Conservation (phyloP, 2,113 vertebrate species). For the Catharus fuscescens region DNA sequence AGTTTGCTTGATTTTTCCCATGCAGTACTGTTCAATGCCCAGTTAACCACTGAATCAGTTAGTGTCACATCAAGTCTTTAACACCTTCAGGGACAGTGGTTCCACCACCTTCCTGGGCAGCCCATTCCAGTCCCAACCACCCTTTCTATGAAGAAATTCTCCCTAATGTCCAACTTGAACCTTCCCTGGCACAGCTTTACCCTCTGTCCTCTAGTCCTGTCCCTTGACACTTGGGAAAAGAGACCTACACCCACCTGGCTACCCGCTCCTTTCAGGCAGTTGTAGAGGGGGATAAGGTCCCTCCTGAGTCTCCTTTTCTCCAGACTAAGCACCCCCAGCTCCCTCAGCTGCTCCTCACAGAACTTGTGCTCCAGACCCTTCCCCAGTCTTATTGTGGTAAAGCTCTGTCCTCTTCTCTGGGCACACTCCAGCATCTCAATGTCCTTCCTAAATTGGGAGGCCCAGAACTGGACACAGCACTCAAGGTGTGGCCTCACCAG, state of each 20-base stretch:
- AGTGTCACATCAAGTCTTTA: not conserved
- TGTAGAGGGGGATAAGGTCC: rapidly evolving
- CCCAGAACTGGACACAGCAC: not conserved
- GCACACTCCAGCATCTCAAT: not conserved
- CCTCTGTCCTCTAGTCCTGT: no score
- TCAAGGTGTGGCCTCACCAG: no score
- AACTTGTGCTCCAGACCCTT: not conserved
- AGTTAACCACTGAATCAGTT: not conserved
- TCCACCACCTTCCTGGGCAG: not conserved
- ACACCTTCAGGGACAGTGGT: not conserved
- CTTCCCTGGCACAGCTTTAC: not conserved
- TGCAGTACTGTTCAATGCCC: not conserved
- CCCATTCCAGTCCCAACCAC: not conserved
- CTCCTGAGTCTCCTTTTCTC: not conserved
- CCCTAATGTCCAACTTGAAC: not conserved
- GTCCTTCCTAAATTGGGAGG: rapidly evolving
- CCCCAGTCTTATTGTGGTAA: not conserved
- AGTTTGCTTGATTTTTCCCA: constrained; percentile 57
- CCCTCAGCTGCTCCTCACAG: not conserved
- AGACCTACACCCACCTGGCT: rapidly evolving
- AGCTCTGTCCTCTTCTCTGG: not conserved
- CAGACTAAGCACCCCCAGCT: not conserved
- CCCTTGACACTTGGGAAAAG: rapidly evolving
- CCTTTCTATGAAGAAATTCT: not conserved
- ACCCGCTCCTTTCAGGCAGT: not conserved